Evolutionary conservation across 2,888 invertebrate genomes (phyloP), one percentile per base, ranked within the genome.

Genomic region (Erebia epiphron): DNA sequence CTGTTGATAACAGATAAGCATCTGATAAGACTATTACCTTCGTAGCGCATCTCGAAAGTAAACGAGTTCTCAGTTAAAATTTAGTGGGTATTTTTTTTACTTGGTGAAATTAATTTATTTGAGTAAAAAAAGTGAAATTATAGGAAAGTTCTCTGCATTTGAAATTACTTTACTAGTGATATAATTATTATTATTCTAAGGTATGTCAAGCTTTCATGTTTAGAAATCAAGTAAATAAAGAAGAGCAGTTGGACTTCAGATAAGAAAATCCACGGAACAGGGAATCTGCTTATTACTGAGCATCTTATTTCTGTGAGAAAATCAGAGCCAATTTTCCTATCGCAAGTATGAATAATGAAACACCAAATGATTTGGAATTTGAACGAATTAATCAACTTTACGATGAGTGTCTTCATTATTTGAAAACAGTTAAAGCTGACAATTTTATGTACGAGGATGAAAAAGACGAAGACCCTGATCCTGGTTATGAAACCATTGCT

Each of bases 371-470:
- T 57, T 58, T 69, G 8, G 91, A 91, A 69, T 90, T 81, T 61
- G 79, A 84, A 46, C 75, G 88, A 84, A 81, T 93, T n/a, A 84
- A 89, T 68, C 75, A 86, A 77, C 71, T 93, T 0, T 93, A 93
- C 74, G 88, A 91, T 14, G 92, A 93, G 78, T 92, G 92, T 77
- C 73, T 93, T 0, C 82, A 78, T 56, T 93, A 92, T 79, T 83
- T 93, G 13, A 82, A 87, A 76, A 77, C 79, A 61, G 74, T 78
- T 18, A 78, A 74, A 67, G 64, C 66, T 57, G 72, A 69, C 52
- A 52, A 62, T 5, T 35, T 41, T 41, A 61, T 18, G 11, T 50
- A 64, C 9, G 71, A 77, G 43, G 74, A 79, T 65, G 70, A 65
- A 68, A 18, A 58, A 7, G 57, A 70, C 5, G 70, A 78, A 57